A percentile compares a stretch with the other conserved stretches of the same genome.
These are phyloP conservation scores for Menidia beryllina DNA, from an alignment of 2,113 vertebrate genomes.

Conservation along the genomic window DNA sequence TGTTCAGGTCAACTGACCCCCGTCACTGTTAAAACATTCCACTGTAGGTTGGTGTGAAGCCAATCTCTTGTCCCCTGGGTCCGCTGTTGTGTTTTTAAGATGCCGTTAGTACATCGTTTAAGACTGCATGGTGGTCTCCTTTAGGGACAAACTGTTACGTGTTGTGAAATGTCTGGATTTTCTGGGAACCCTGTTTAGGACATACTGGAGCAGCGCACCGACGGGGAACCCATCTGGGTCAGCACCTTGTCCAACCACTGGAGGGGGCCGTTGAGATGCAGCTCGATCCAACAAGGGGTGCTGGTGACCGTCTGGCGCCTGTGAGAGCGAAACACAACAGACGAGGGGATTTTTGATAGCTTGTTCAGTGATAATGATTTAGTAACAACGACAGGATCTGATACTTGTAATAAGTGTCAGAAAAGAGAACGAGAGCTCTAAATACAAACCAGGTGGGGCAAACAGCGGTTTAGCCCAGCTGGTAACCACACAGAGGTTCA, in stretches of 20 bases:
- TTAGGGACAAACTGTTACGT: conserved; percentile 33
- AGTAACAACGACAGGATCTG: background rate
- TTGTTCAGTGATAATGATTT: too few relatives aligned
- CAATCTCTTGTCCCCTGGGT: conserved; percentile 21
- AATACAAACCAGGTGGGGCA: too few relatives aligned
- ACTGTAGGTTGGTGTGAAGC: conserved; percentile 20
- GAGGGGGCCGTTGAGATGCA: conserved; percentile 97
- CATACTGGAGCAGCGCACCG: conserved; percentile 98
- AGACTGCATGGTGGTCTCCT: conserved; percentile 49
- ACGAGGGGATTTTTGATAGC: too few relatives aligned
- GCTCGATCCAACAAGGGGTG: conserved; percentile 99
- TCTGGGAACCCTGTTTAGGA: conserved; percentile 81
- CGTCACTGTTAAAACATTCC: conserved; percentile 48
- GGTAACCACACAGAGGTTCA: conserved; percentile 22
- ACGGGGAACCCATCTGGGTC: conserved; percentile 99
- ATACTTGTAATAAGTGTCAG: background rate
- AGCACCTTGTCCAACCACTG: conserved; percentile 99
- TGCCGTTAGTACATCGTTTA: conserved; percentile 39
- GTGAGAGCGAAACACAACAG: conserved; percentile 23
- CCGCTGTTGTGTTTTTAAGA: conserved; percentile 21
- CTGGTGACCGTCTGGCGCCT: conserved; percentile 98
- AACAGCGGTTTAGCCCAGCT: background rate
- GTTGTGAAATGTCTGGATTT: conserved; percentile 48
- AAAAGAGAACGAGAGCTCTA: background rate
- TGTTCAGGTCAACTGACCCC: conserved; percentile 28